Evolutionary conservation across 2,888 invertebrate species (phyloP), one percentile per base, ranked within the genome.

Genomic region (Rutpela maculata): DNA sequence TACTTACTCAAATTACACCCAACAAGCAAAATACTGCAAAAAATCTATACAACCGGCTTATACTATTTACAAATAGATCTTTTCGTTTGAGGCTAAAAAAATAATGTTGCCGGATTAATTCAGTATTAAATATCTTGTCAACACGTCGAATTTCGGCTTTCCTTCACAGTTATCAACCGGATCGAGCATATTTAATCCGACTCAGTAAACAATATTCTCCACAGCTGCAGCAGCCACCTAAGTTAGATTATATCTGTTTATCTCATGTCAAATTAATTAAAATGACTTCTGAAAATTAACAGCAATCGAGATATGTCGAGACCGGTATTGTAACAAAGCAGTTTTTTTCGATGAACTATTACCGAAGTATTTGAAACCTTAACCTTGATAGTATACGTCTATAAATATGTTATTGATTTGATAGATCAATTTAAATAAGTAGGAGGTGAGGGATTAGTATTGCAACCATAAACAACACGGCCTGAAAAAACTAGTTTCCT

Each of bases 231-330:
- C 62, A 12, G 31, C 26, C n/a, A 50, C 50, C 50, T 50, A n/a
- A 50, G 22, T 12, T 9, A 55, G 57, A 57, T 69, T 7, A 31
- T 69, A 69, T 69, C 69, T 59, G 31, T 15, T 31, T 69, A 69
- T 56, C 57, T 26, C 57, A 57, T 69, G 69, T 69, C 69, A 69
- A 57, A 69, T 59, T 57, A 69, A 69, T 69, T 69, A 69, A n/a
- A 69, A 10, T 56, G 69, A 69, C 69, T 69, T 69, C 57, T 57
- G 69, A 26, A 69, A 69, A 56, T 35, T 56, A 69, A 31, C 19
- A 31, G 65, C 22, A 35, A 62, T 26, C 22, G 22, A 26, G 22
- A 26, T 62, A 35, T 9, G 31, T 9, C 31, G 50, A 50, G 50
- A 65, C 38, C 69, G 57, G 69, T 31, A n/a, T 57, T 9, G 31